phyloP scores from a whole-genome alignment of 1,140 invertebrate species.

The Lamellibrachia luymesi region DNA sequence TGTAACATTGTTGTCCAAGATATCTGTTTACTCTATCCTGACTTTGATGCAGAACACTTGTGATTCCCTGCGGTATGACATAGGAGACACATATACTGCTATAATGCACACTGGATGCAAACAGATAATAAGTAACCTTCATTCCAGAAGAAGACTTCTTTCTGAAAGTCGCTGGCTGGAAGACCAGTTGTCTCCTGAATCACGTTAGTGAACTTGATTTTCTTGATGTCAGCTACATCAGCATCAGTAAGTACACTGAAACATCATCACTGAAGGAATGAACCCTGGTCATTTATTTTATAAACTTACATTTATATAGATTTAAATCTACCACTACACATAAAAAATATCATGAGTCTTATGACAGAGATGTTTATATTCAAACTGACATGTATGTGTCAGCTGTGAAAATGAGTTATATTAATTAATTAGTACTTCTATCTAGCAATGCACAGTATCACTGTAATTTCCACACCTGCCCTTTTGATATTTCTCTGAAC shows the following conservation, averaged over 20 bases:
- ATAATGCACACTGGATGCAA: neutral
- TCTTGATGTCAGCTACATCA: constrained; percentile 81
- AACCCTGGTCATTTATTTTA: neutral
- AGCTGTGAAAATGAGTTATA: too few relatives aligned
- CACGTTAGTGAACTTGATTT: constrained; percentile 81
- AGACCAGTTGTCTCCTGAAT: constrained; percentile 85
- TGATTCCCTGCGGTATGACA: neutral
- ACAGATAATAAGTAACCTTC: constrained; percentile 53
- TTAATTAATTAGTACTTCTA: too few relatives aligned
- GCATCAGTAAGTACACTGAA: constrained; percentile 80
- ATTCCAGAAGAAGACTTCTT: constrained; percentile 80
- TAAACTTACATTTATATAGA: too few relatives aligned
- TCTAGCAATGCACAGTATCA: too few relatives aligned
- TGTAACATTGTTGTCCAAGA: too few relatives aligned
- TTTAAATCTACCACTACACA: too few relatives aligned
- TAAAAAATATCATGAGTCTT: too few relatives aligned
- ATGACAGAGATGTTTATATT: too few relatives aligned
- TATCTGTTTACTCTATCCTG: neutral
- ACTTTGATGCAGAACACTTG: neutral
- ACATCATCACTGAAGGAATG: constrained; percentile 16
- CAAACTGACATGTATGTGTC: too few relatives aligned
- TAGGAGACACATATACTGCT: neutral
- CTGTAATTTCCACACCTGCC: too few relatives aligned
- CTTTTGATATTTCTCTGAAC: too few relatives aligned
- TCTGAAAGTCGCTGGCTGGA: constrained; percentile 73